A percentile compares a stretch with the other conserved stretches of the same genome.
These are phyloP conservation scores for Seriola dumerili DNA, from an alignment of 2,113 vertebrate species.

Conservation along the genomic window DNA sequence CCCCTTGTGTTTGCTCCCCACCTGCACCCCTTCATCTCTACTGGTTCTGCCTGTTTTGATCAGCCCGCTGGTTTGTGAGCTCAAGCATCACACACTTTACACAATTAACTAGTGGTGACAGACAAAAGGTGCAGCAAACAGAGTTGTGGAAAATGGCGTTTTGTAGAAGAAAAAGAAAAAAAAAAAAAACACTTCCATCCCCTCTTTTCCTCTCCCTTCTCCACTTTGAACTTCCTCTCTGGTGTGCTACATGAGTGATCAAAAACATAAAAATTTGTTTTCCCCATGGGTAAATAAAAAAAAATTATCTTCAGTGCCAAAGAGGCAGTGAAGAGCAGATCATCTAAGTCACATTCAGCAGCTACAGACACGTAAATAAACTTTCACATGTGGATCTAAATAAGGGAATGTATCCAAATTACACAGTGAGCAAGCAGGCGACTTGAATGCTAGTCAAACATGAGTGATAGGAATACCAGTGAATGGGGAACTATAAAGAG, in stretches of 20 bases:
- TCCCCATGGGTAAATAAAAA: neutral
- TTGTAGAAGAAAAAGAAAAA: neutral
- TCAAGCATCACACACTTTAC: slow-evolving; percentile 32
- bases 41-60: slow-evolving; percentile 55
- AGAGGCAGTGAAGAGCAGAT: neutral
- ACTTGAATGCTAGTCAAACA: neutral
- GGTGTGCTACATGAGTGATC: neutral
- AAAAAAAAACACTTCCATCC: slow-evolving; percentile 30
- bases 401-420: neutral
- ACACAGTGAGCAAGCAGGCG: neutral
- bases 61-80: slow-evolving; percentile 25
- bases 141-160: neutral
- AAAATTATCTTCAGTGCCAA: neutral
- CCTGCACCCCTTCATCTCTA: slow-evolving; percentile 52
- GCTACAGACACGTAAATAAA: neutral
- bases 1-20: slow-evolving; percentile 23
- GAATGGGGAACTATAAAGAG: neutral
- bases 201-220: slow-evolving; percentile 6
- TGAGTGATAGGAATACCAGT: neutral
- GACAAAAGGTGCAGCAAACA: slow-evolving; percentile 47
- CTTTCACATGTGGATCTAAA: neutral
- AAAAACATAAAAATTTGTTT: neutral
- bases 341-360: neutral
- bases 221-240: slow-evolving; percentile 13
- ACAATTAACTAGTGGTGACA: slow-evolving; percentile 45